phyloP scores from a whole-genome alignment of 2,888 invertebrate genomes.

The Resseliella maxima region DNA sequence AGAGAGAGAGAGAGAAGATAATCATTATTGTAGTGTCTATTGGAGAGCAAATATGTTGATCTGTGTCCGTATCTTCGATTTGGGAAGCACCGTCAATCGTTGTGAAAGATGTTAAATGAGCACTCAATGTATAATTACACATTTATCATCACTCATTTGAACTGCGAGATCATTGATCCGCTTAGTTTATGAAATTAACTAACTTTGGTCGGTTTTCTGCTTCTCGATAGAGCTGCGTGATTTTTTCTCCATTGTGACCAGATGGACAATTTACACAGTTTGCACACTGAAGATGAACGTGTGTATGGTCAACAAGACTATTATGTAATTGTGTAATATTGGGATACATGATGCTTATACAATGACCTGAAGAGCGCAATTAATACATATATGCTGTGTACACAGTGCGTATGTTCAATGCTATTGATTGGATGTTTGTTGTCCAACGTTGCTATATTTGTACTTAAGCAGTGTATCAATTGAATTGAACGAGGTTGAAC shows the following conservation, averaged over 20 bases:
- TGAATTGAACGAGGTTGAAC: background rate
- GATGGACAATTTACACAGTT: background rate
- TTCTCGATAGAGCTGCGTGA: background rate
- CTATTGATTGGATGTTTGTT: background rate
- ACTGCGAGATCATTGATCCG: conserved; percentile 18
- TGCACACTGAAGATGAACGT: background rate
- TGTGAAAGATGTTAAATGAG: conserved; percentile 4
- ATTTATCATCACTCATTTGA: conserved; percentile 3
- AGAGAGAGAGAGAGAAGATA: too few species aligned
- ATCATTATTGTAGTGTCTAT: too few species aligned
- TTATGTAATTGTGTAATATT: conserved; percentile 41
- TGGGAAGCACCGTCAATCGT: background rate
- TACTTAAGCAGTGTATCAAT: background rate
- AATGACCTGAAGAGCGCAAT: conserved; percentile 26
- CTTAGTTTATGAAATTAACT: background rate
- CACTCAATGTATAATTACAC: conserved; percentile 48
- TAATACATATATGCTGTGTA: background rate
- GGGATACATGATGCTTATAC: conserved; percentile 10
- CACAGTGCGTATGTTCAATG: background rate
- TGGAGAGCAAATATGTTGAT: too few species aligned
- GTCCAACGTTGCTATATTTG: conserved; percentile 7
- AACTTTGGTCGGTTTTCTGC: background rate
- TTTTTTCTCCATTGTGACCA: background rate
- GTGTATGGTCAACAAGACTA: background rate
- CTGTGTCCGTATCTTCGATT: background rate